phyloP scores from a whole-genome alignment of 2,797 vertebrate species.

The Sebastes diaconus region DNA sequence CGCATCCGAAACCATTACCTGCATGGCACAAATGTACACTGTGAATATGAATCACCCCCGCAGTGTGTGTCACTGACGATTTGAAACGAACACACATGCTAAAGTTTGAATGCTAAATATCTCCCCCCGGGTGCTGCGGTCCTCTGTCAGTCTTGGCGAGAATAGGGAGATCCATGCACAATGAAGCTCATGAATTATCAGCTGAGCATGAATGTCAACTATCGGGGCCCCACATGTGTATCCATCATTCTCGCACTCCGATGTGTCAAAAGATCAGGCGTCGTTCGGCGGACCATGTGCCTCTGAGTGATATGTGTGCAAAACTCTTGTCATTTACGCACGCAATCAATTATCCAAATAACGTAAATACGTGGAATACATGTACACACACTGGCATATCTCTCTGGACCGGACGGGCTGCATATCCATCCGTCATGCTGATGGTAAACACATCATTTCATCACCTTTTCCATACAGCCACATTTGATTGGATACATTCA shows the following conservation, averaged over 20 bases:
- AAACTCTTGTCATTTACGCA: conserved; percentile 55
- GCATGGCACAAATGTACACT: conserved; percentile 58
- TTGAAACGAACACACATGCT: conserved; percentile 42
- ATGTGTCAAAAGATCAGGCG: conserved; percentile 63
- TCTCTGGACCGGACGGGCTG: conserved; percentile 17
- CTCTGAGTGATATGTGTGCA: conserved; percentile 48
- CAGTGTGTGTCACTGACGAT: conserved; percentile 49
- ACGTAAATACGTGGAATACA: conserved; percentile 13
- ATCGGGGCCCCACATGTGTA: conserved; percentile 52
- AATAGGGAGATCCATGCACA: conserved; percentile 59
- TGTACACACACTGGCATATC: conserved; percentile 11
- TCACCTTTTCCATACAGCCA: conserved; percentile 35
- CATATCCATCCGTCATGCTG: conserved; percentile 42
- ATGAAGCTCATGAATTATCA: conserved; percentile 74
- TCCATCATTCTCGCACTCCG: conserved; percentile 64
- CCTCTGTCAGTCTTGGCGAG: conserved; percentile 53
- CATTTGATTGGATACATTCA: conserved; percentile 50
- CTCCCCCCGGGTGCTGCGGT: neutral
- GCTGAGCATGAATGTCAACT: conserved; percentile 70
- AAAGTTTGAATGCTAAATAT: conserved; percentile 66
- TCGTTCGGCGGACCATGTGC: neutral
- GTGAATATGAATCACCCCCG: conserved; percentile 64
- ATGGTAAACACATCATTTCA: conserved; percentile 43
- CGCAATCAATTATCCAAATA: conserved; percentile 70
- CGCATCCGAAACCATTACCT: conserved; percentile 63